Conservation (phyloP, 2,797 vertebrate genomes). For the Mionectes olivaceus region DNA sequence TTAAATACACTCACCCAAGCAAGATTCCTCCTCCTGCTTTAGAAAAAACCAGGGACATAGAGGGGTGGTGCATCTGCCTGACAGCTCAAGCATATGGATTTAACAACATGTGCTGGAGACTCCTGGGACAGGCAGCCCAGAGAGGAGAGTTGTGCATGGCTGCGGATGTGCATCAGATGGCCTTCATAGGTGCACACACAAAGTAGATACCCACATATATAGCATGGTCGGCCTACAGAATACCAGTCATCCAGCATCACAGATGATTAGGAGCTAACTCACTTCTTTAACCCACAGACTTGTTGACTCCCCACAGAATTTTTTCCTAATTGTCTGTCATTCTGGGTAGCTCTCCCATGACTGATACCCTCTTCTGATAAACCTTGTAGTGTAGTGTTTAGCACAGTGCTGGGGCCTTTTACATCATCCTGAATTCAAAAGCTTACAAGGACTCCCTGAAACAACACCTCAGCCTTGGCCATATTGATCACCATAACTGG, state of each 20-base stretch:
- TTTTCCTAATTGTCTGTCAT: neutral
- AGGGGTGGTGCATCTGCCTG: neutral
- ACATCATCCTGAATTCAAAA: constrained; percentile 52
- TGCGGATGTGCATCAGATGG: rapidly evolving
- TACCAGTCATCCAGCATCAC: neutral
- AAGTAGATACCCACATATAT: neutral
- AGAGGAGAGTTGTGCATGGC: neutral
- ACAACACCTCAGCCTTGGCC: no score
- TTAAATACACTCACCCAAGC: neutral
- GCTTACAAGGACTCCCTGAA: no score
- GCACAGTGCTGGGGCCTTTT: neutral
- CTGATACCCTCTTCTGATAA: constrained; percentile 16
- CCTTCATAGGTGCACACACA: rapidly evolving
- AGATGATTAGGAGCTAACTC: neutral
- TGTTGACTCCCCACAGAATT: neutral
- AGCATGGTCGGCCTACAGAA: neutral
- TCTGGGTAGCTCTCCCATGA: neutral
- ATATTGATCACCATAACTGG: no score
- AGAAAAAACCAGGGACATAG: neutral
- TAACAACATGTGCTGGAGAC: neutral
- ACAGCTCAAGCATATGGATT: neutral
- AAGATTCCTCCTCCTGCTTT: neutral
- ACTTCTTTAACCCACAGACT: neutral
- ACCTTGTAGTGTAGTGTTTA: neutral
- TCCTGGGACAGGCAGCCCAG: neutral